Percentiles rank a stretch among this genome's conserved stretches.
Evolutionary conservation across 2,888 invertebrate genomes (phyloP).

Genomic region (Drosophila leonis): DNA sequence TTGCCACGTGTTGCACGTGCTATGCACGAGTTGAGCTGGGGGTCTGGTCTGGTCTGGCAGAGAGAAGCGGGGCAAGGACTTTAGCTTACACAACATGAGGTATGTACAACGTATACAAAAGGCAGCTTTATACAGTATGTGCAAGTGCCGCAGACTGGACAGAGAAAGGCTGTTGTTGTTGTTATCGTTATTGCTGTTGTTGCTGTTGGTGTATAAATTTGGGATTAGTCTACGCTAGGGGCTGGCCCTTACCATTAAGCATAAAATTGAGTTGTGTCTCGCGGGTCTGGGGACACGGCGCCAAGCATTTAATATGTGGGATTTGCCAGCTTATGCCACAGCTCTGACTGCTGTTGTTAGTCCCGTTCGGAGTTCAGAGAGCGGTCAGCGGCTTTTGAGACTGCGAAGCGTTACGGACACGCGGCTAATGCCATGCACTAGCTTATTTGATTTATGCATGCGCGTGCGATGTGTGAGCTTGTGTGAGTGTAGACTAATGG

Average conservation of each 20-base stretch:
- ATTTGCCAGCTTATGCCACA: slow-evolving; percentile 52
- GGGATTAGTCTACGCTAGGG: slow-evolving; percentile 47
- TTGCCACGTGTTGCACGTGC: slow-evolving; percentile 69
- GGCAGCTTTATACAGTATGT: slow-evolving; percentile 33
- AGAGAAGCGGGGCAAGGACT: slow-evolving; percentile 9
- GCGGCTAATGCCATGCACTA: slow-evolving; percentile 31
- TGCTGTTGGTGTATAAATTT: slow-evolving; percentile 41
- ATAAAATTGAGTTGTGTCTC: slow-evolving; percentile 59
- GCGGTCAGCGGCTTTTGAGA: slow-evolving; percentile 31
- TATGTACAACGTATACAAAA: slow-evolving; percentile 28
- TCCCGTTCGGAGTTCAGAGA: slow-evolving; percentile 21
- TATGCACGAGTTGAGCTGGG: slow-evolving; percentile 47
- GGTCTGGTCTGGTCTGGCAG: background rate
- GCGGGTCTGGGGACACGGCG: slow-evolving; percentile 14
- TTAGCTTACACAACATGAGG: slow-evolving; percentile 36
- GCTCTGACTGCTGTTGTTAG: slow-evolving; percentile 29
- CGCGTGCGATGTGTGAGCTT: background rate
- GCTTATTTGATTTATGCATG: slow-evolving; percentile 40
- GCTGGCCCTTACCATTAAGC: slow-evolving; percentile 49
- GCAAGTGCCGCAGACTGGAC: slow-evolving; percentile 30
- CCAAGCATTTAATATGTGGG: slow-evolving; percentile 67
- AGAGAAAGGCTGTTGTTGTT: slow-evolving; percentile 4
- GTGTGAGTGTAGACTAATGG: background rate
- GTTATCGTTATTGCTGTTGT: slow-evolving; percentile 16
- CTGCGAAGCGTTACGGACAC: slow-evolving; percentile 30